These are phyloP conservation scores for Hipparchia semele DNA, from an alignment of 2,888 invertebrate species.

Conservation along the genomic window DNA sequence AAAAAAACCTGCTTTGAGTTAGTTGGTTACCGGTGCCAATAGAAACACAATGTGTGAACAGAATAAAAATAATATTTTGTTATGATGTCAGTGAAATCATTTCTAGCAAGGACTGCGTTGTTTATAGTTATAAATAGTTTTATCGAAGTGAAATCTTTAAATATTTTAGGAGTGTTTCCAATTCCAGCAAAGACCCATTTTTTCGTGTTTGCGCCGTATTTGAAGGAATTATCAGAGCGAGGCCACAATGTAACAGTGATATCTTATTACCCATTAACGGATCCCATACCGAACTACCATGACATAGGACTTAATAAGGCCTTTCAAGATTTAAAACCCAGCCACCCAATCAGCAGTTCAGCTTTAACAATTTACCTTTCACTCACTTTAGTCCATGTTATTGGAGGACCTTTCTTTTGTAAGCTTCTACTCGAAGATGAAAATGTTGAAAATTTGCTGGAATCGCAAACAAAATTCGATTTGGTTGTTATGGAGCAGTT, in stretches of 20 bases:
- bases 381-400: slow-evolving; percentile 30
- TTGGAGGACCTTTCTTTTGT: slow-evolving; percentile 51
- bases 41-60: not conserved
- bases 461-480: slow-evolving; percentile 82
- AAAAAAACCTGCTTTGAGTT: not conserved
- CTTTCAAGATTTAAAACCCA: slow-evolving; percentile 42
- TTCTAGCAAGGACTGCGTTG: not conserved
- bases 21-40: not conserved
- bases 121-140: slow-evolving; percentile 5
- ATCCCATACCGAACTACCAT: slow-evolving; percentile 78
- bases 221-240: slow-evolving; percentile 81
- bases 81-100: slow-evolving; percentile 1
- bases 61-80: not conserved
- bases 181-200: slow-evolving; percentile 88
- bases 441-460: slow-evolving; percentile 62
- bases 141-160: slow-evolving; percentile 50
- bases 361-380: slow-evolving; percentile 28
- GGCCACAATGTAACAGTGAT: slow-evolving; percentile 87
- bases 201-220: slow-evolving; percentile 83
- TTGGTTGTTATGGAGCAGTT: slow-evolving; percentile 87
- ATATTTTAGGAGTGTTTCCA: slow-evolving; percentile 85
- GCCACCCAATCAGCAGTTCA: slow-evolving; percentile 37
- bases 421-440: slow-evolving; percentile 58
- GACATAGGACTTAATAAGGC: slow-evolving; percentile 78
- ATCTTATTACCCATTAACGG: slow-evolving; percentile 82